These are phyloP conservation scores for Aphidoletes aphidimyza DNA, from an alignment of 2,888 invertebrate genomes.

Conservation along the genomic window DNA sequence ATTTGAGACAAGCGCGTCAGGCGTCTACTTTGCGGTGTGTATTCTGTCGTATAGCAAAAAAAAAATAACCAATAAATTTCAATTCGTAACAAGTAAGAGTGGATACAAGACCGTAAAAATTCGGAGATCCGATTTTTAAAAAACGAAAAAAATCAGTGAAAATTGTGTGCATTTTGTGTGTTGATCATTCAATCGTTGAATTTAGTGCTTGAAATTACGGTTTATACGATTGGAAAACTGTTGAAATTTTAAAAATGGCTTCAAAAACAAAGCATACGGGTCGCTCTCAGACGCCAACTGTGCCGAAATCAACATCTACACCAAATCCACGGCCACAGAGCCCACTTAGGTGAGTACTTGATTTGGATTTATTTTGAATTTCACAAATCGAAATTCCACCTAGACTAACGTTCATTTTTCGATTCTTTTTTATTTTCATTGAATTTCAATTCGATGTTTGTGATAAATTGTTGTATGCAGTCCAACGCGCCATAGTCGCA, in stretches of 20 bases:
- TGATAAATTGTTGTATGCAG: conserved; percentile 65
- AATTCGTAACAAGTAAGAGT: too few relatives aligned
- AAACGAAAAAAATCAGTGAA: background rate
- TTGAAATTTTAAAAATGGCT: conserved; percentile 36
- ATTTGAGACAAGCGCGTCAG: conserved; percentile 49
- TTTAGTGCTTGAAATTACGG: background rate
- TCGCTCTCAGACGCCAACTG: conserved; percentile 51
- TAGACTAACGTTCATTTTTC: background rate
- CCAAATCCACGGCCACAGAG: conserved; percentile 45
- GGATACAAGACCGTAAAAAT: too few relatives aligned
- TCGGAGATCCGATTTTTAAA: background rate
- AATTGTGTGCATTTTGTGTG: background rate
- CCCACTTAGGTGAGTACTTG: conserved; percentile 17
- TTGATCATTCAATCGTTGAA: background rate
- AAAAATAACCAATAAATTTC: conserved; percentile 43
- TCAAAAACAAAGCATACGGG: conserved; percentile 54
- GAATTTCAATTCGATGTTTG: conserved; percentile 7
- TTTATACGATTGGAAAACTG: background rate
- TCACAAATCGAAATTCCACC: background rate
- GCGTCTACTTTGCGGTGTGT: conserved; percentile 52
- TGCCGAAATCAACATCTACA: conserved; percentile 52
- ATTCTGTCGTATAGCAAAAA: background rate
- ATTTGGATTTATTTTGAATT: background rate
- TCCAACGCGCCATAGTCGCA: conserved; percentile 88
- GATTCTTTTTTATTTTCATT: background rate